phyloP scores from a whole-genome alignment of 1,140 invertebrate species.

The Idris sp. region DNA sequence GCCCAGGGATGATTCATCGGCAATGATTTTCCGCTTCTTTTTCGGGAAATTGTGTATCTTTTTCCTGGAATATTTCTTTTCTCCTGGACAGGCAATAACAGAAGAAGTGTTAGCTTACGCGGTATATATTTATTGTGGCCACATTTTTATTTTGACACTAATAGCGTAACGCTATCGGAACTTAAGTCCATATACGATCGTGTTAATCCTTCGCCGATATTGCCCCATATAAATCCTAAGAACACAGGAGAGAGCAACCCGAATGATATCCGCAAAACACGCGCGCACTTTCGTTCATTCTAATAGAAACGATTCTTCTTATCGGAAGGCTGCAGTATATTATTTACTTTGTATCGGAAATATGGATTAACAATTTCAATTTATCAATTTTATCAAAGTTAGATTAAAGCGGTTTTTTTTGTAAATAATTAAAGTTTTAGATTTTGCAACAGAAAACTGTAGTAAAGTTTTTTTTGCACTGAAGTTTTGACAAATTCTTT shows the following conservation, averaged over 20 bases:
- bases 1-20: conserved; percentile 27
- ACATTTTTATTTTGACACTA: conserved; percentile 80
- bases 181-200: conserved; percentile 76
- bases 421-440: too few relatives aligned
- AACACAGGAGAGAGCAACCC: conserved; percentile 56
- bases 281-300: conserved; percentile 46
- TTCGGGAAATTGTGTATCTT: conserved; percentile 32
- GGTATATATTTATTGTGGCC: conserved; percentile 75
- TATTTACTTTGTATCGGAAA: conserved; percentile 13
- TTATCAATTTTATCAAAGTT: too few relatives aligned
- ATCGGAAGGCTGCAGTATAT: conserved; percentile 18
- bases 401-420: too few relatives aligned
- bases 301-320: conserved; percentile 61
- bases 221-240: conserved; percentile 77
- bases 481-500: too few relatives aligned
- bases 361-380: too few relatives aligned
- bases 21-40: conserved; percentile 31
- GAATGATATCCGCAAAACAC: conserved; percentile 61
- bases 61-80: conserved; percentile 64
- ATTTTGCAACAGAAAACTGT: too few relatives aligned
- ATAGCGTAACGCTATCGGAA: conserved; percentile 77
- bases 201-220: conserved; percentile 77
- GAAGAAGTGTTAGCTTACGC: conserved; percentile 68
- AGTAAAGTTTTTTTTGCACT: too few relatives aligned
- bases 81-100: conserved; percentile 71